phyloP scores from a whole-genome alignment of 2,113 vertebrate species.

The Amphiprion ocellaris region DNA sequence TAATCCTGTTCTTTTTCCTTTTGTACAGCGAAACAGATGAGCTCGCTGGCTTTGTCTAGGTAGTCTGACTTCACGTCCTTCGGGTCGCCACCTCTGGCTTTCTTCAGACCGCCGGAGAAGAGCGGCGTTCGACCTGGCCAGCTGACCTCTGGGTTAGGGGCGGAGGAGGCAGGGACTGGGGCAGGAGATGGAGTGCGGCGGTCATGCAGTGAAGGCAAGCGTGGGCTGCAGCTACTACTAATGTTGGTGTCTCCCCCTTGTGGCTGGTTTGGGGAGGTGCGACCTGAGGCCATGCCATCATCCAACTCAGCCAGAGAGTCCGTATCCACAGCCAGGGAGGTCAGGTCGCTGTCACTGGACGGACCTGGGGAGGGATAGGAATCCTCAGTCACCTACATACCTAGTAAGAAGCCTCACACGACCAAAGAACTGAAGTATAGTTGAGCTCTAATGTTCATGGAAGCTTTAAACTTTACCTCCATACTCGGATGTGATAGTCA shows the following conservation, averaged over 20 bases:
- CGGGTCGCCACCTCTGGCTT: conserved; percentile 20
- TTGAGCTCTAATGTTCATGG: background rate
- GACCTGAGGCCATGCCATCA: conserved; percentile 98
- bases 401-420: background rate
- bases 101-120: conserved; percentile 87
- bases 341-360: conserved; percentile 92
- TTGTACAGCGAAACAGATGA: conserved; percentile 92
- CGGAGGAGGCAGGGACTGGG: conserved; percentile 69
- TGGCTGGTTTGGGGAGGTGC: conserved; percentile 90
- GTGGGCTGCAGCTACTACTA: conserved; percentile 78
- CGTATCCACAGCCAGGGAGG: conserved; percentile 89
- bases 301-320: conserved; percentile 92
- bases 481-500: conserved; percentile 89
- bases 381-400: background rate
- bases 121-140: conserved; percentile 81
- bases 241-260: conserved; percentile 77
- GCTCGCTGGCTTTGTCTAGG: conserved; percentile 91
- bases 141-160: conserved; percentile 85
- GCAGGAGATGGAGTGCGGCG: conserved; percentile 64
- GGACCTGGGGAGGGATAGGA: conserved; percentile 81
- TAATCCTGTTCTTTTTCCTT: conserved; percentile 94
- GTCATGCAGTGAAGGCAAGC: conserved; percentile 66
- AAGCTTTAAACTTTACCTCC: conserved; percentile 84
- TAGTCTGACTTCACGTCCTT: conserved; percentile 88
- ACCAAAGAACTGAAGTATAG: background rate